Base-by-base conservation (phyloP, 2,797 vertebrate genomes). In the Hemitrygon akajei region DNA sequence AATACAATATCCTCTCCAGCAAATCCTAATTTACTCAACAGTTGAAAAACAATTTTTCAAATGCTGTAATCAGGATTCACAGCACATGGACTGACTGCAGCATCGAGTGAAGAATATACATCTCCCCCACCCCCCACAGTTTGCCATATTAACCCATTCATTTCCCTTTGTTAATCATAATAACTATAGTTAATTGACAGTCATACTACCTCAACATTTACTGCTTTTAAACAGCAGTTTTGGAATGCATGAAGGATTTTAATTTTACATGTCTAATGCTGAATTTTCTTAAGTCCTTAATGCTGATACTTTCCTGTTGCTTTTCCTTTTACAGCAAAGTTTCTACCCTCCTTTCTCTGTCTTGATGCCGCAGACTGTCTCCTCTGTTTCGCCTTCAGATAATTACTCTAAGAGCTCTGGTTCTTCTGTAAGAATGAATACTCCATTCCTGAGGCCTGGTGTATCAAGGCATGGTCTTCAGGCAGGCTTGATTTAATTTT, bases 361-460 rank as follows among this genome's bases (percentile, higher is more conserved):
- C 94, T 94, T 93, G 16, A 73, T 93, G 93, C 7, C 14, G 87
- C 93, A 82, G 12, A 22, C 89, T 93, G 87, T 93, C 94, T 91
- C 80, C 0, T 93, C 93, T 94, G 76, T 56, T 93, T 79, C 80
- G 87, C 16, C 79, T 87, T 94, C 63, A 91, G 94, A 93, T 94
- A 94, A 93, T 73, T 73, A 94, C 93, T n/a, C 30, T 91, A 80
- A 94, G 93, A 77, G 10, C 27, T 94, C 69, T 94, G 77, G 0
- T 2, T 0, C 94, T 86, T 25, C 93, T 94, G 82, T 93, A 18
- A 71, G 95, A 95, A 95, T 95, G 94, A 94, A 93, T 94, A 94
- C 91, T 94, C 91, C 94, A 7, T 11, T 80, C 94, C 18, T 16
- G 79, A 5, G 63, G 76, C 94, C 34, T 11, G 60, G n/a, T 91